Percentiles rank a stretch among this genome's conserved stretches.
These are phyloP conservation scores for Thumatha senex DNA, from an alignment of 2,888 invertebrate species.

Conservation along the genomic window DNA sequence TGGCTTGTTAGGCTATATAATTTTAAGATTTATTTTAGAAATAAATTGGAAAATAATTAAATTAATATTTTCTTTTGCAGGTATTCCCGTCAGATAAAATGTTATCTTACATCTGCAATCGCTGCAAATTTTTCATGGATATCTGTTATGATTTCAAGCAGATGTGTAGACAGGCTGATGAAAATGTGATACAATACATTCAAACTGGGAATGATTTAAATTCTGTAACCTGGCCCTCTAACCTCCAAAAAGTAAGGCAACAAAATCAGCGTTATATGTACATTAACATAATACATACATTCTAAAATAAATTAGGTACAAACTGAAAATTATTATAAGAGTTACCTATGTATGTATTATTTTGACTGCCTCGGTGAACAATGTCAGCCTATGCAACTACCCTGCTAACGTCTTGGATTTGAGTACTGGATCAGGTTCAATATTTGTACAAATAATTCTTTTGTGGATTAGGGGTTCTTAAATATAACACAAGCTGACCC, in stretches of 20 bases:
- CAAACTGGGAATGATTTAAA: conserved; percentile 85
- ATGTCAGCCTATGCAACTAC: no score
- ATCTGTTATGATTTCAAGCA: conserved; percentile 89
- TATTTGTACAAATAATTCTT: no score
- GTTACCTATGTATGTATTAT: no score
- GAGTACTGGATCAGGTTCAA: no score
- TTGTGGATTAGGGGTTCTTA: no score
- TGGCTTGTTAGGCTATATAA: conserved; percentile 6
- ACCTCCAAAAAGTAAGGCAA: conserved; percentile 66
- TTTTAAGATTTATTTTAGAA: neutral
- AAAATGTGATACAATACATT: conserved; percentile 86
- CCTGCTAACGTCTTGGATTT: no score
- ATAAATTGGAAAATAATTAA: neutral
- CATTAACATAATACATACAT: no score
- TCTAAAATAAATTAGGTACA: no score
- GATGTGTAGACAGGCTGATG: conserved; percentile 89
- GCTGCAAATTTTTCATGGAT: conserved; percentile 87
- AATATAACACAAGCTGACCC: no score
- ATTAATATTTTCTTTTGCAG: conserved; percentile 46
- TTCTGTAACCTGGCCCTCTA: conserved; percentile 73
- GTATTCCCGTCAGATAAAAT: conserved; percentile 87
- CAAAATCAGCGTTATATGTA: neutral
- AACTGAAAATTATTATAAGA: no score
- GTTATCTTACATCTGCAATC: conserved; percentile 88
- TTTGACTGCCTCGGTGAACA: no score